Evolutionary conservation across 2,888 invertebrate species (phyloP).

Genomic region (Dicyrtomina minuta): DNA sequence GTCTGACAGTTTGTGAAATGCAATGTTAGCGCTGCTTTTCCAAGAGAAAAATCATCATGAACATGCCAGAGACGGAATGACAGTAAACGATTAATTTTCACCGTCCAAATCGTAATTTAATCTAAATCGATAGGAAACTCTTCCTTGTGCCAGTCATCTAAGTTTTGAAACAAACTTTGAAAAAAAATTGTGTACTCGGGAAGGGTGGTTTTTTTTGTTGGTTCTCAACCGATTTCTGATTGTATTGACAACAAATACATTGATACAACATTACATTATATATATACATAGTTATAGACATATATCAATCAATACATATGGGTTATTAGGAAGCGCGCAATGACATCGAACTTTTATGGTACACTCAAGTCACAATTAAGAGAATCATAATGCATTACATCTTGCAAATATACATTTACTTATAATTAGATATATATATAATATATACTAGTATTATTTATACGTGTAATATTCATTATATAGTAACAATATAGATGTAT

Average conservation of each 20-base stretch:
- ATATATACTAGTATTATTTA: background rate
- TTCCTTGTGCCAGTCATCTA: no score
- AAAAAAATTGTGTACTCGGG: no score
- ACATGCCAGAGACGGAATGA: no score
- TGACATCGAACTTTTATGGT: conserved; percentile 34
- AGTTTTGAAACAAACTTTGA: no score
- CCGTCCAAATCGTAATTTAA: no score
- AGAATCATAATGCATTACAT: background rate
- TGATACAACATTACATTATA: conserved; percentile 33
- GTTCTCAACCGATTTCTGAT: conserved; percentile 30
- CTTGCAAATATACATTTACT: background rate
- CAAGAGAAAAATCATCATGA: no score
- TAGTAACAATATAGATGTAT: conserved; percentile 8
- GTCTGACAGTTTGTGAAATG: no score
- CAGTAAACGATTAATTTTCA: no score
- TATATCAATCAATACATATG: background rate
- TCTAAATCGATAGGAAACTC: no score
- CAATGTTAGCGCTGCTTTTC: no score
- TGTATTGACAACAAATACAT: conserved; percentile 37
- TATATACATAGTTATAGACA: conserved; percentile 28
- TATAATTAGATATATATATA: background rate
- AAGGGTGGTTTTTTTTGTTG: no score
- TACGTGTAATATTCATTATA: conserved; percentile 9
- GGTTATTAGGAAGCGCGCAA: conserved; percentile 35
- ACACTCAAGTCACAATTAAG: conserved; percentile 31